A percentile compares a stretch with the other conserved stretches of the same genome.
These are phyloP conservation scores for Leptopilina boulardi DNA, from an alignment of 1,140 invertebrate genomes.

Conservation along the genomic window DNA sequence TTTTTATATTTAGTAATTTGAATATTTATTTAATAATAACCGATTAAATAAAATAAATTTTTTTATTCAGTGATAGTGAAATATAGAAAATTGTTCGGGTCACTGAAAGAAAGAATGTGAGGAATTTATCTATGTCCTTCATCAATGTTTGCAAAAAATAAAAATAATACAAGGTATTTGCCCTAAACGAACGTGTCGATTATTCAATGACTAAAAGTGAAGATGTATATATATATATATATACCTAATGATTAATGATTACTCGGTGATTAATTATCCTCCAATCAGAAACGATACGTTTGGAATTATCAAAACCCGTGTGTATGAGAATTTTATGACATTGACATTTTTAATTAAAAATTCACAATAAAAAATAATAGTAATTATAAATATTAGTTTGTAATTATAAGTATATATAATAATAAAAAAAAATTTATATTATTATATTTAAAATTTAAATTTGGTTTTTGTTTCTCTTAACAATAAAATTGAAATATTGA, in stretches of 20 bases:
- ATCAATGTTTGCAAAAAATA: slow-evolving; percentile 17
- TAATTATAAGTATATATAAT: too few species aligned
- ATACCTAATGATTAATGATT: slow-evolving; percentile 9
- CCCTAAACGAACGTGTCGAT: slow-evolving; percentile 22
- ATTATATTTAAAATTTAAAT: too few species aligned
- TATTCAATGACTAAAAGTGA: neutral
- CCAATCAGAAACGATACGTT: neutral
- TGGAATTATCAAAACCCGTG: neutral
- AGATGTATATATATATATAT: neutral
- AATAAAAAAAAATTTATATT: too few species aligned
- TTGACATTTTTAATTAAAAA: neutral
- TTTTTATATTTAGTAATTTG: too few species aligned
- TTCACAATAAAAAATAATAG: neutral
- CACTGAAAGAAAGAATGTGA: neutral
- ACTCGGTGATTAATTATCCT: slow-evolving; percentile 9
- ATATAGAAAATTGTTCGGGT: neutral
- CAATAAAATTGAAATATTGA: neutral
- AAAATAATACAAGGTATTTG: slow-evolving; percentile 9
- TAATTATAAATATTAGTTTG: too few species aligned
- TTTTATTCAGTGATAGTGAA: neutral
- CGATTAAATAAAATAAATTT: too few species aligned
- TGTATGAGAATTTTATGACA: neutral
- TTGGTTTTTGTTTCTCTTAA: too few species aligned
- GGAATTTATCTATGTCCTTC: slow-evolving; percentile 8
- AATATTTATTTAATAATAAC: too few species aligned